Base-by-base conservation (phyloP, 2,888 invertebrate genomes). In the Acleris holmiana region DNA sequence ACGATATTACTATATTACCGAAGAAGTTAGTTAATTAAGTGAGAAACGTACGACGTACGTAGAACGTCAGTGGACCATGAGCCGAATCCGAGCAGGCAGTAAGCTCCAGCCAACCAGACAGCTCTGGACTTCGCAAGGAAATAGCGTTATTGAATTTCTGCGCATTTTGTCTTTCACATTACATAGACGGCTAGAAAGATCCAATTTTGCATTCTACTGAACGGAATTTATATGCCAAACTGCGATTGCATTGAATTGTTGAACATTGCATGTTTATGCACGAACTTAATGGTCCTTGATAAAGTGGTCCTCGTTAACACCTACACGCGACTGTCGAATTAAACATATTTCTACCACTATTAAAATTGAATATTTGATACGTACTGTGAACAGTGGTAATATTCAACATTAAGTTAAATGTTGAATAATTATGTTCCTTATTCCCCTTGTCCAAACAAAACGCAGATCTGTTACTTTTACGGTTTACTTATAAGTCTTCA, bases 61-160 rank as follows among this genome's bases (percentile, higher is more conserved):
- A n/a, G n/a, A n/a, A n/a, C n/a, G n/a, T 8, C 13, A 54, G 29
- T 64, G 64, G 64, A 48, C 64, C 17, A 18, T 2, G 10, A 41
- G 53, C 64, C 48, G 19, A 53, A 64, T 46, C 53, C 19, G 40
- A 61, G 51, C 56, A 49, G 57, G 18, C 57, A 48, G 49, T 48
- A 19, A 61, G 62, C 66, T 53, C 53, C 41, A 62, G 46, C 57
- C 35, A 57, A 62, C 41, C 41, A 58, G 54, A 54, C 66, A 53
- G 48, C 48, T 35, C 25, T 23, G 60, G 60, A 54, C 58, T 53
- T 62, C 46, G 44, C 55, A 65, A 25, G 57, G 54, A 49, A 58
- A 57, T 57, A 35, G 57, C 57, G 53, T 65, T 62, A 66, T 66
- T 66, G 62, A 58, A 66, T 58, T 66, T 62, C 62, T 57, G 58